Conservation (phyloP, 2,888 invertebrate genomes). For the Julus scanicus region DNA sequence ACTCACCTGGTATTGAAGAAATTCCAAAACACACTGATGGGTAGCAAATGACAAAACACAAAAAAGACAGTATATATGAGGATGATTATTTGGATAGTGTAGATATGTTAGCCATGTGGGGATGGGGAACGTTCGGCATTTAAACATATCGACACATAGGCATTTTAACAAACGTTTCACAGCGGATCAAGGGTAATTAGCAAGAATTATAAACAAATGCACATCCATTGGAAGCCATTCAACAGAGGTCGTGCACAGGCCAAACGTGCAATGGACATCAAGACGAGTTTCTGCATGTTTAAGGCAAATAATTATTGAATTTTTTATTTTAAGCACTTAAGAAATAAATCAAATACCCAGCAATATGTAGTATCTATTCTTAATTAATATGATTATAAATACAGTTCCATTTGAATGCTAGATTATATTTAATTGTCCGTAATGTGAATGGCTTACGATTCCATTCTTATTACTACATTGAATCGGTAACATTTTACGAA, state of each 20-base stretch:
- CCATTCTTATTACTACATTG: too few species aligned
- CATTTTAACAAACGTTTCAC: background rate
- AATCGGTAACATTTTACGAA: too few species aligned
- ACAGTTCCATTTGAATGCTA: too few species aligned
- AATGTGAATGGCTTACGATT: too few species aligned
- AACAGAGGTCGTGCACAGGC: slow-evolving; percentile 31
- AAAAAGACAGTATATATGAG: slow-evolving; percentile 57
- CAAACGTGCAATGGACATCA: slow-evolving; percentile 35
- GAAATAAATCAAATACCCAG: background rate
- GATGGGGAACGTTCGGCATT: background rate
- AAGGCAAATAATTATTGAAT: slow-evolving; percentile 31
- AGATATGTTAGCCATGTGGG: background rate
- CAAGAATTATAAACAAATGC: background rate
- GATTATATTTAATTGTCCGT: too few species aligned
- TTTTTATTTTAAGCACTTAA: background rate
- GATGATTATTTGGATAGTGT: slow-evolving; percentile 43
- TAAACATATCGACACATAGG: background rate
- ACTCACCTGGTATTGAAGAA: slow-evolving; percentile 63
- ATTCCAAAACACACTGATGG: slow-evolving; percentile 63
- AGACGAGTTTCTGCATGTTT: slow-evolving; percentile 25
- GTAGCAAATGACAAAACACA: slow-evolving; percentile 59
- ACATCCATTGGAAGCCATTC: slow-evolving; percentile 43
- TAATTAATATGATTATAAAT: too few species aligned
- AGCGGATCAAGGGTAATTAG: background rate
- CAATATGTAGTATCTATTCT: too few species aligned